Evolutionary conservation across 2,888 invertebrate genomes (phyloP), one percentile per base, ranked within the genome.

Genomic region (Listrodromus nycthemerus): DNA sequence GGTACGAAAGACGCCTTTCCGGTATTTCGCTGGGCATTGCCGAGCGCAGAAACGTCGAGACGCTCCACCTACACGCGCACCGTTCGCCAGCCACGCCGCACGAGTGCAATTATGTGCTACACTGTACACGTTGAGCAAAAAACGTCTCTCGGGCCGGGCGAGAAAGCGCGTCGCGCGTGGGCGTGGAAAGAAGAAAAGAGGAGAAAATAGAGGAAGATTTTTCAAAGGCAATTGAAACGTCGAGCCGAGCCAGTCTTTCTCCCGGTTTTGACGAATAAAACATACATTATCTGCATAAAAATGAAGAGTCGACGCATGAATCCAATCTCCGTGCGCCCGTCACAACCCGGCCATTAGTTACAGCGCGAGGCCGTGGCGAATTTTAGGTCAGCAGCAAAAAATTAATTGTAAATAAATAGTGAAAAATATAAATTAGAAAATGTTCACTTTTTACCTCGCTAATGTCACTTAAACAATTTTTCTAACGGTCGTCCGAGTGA

Each of bases 61-160:
- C 75, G 30, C n/a, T 16, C 80, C 75, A 81, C 80, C 80, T 70
- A 81, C 80, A 70, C 69, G 33, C 69, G 19, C 6, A 21, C 52
- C 30, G 30, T 61, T 63, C 30, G 48, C 21, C 58, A 19, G 41
- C 45, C 63, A n/a, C 24, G 24, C 48, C 48, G 65, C 55, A 16
- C 33, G 65, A 70, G 48, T 48, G 83, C 75, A 83, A 79, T 79
- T 83, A 83, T 66, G 79, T 75, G 70, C 79, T 75, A 61, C 61
- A 65, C 63, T 55, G 63, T 27, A 63, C 21, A 50, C 45, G 65
- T 45, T 58, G 48, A 67, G 30, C 10, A 10, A 55, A 58, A 10
- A 66, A 69, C 37, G 65, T 21, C 48, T 71, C 73, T 80, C 73
- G 55, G 19, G 30, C 45, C 55, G 55, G 21, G 66, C 79, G 30